Evolutionary conservation across 2,113 vertebrate genomes (phyloP), one percentile per base, ranked within the genome.

Genomic region (Astur gentilis): DNA sequence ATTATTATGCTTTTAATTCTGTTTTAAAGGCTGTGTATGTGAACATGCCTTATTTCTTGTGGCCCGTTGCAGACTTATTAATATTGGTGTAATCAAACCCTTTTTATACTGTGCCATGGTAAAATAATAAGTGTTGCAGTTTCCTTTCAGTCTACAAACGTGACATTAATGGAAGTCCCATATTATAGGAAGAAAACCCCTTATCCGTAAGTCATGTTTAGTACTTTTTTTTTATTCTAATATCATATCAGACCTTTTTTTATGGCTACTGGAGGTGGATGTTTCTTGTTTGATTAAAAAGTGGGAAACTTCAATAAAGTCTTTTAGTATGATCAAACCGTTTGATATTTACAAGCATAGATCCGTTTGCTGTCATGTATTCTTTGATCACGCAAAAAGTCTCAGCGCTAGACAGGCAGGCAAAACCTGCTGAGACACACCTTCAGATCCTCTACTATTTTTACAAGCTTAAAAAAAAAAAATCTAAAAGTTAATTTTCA

Each of bases 351-450:
- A 95, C 96, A 90, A 95, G 75, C 58, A 62, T 83, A 67, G 95
- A 88, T 94, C 94, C 55, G 25, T 93, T 93, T 34, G 36, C 97
- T 98, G 97, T 97, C 97, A 98, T 95, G 95, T 95, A 90, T 91
- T 96, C 97, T 97, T 97, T 98, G 97, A 98, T 98, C 97, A 97
- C 1, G 9, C 79, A 94, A 90, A 96, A 96, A 96, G 89, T 76
- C 58, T 50, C 42, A 25, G 22, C 29, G 5, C 42, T 67, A 83
- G 72, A 73, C 40, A 44, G 60, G 91, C 89, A 94, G 72, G 84
- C 40, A 45, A 34, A 83, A 89, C 87, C 76, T 67, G 88, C 54
- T 55, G 64, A 73, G 72, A 40, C 3, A 36, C 66, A 82, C 75
- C 95, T 86, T 83, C 64, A 69, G 77, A 87, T 92, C 95, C 83